phyloP scores from a whole-genome alignment of 2,113 vertebrate species.

The Podarcis cretensis region DNA sequence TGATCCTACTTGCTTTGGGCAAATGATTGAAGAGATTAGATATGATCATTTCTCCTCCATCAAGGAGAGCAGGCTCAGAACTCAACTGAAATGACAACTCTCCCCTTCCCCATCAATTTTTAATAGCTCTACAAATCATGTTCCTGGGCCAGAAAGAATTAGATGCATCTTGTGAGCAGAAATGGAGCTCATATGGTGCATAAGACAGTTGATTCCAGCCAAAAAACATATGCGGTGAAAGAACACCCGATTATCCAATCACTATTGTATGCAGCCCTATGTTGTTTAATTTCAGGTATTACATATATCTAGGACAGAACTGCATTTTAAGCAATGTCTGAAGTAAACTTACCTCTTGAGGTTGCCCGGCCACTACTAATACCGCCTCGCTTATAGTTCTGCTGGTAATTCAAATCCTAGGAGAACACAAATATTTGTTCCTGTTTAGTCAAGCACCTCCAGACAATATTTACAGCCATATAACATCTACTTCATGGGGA shows the following conservation, averaged over 20 bases:
- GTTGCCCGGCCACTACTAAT: constrained; percentile 75
- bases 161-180: background rate
- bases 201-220: too few relatives aligned
- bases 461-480: background rate
- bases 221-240: background rate
- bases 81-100: too few relatives aligned
- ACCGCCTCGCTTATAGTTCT: constrained; percentile 82
- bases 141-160: background rate
- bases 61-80: too few relatives aligned
- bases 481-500: background rate
- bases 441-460: background rate
- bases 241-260: background rate
- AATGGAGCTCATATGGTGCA: background rate
- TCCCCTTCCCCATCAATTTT: too few relatives aligned
- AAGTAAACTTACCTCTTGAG: constrained; percentile 80
- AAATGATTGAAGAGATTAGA: too few relatives aligned
- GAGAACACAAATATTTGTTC: constrained; percentile 24
- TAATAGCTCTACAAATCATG: background rate
- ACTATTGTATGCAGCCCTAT: background rate
- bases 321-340: background rate
- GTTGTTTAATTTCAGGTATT: background rate
- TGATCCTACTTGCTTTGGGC: too few relatives aligned
- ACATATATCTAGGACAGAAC: background rate
- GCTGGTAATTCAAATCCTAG: constrained; percentile 88
- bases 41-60: too few relatives aligned